Evolutionary conservation across 2,888 invertebrate genomes (phyloP).

Genomic region (Tuberolachnus salignus): DNA sequence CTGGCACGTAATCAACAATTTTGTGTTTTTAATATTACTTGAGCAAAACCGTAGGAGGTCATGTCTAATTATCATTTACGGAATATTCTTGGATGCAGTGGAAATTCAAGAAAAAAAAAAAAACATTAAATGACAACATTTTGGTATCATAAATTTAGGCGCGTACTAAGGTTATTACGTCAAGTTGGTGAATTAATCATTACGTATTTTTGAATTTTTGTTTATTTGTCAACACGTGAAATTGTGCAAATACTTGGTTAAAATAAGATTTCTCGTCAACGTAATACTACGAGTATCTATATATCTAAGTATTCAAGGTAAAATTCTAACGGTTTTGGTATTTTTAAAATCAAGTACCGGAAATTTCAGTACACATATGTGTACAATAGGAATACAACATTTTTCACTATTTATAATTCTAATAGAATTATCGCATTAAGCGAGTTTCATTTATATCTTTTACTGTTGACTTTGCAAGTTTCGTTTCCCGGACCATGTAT

Average conservation of each 20-base stretch:
- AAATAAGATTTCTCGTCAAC: constrained; percentile 4
- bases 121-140: not conserved
- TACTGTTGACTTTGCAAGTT: too few species aligned
- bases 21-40: not conserved
- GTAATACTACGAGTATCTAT: not conserved
- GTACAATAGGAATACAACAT: too few species aligned
- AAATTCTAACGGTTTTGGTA: too few species aligned
- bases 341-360: too few species aligned
- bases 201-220: not conserved
- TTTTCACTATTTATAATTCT: too few species aligned
- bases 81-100: not conserved
- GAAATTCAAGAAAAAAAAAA: not conserved
- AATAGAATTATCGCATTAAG: too few species aligned
- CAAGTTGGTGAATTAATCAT: constrained; percentile 14
- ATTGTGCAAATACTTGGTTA: not conserved
- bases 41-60: not conserved
- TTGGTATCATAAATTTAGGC: not conserved
- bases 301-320: too few species aligned
- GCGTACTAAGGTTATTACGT: not conserved
- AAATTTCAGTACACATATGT: too few species aligned
- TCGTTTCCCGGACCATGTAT: too few species aligned
- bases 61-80: constrained; percentile 29
- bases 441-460: too few species aligned
- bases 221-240: not conserved
- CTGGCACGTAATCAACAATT: constrained; percentile 20